A percentile compares a stretch with the other conserved stretches of the same genome.
These are phyloP conservation scores for Rhopalosiphum maidis DNA, from an alignment of 1,140 invertebrate genomes.

Conservation along the genomic window DNA sequence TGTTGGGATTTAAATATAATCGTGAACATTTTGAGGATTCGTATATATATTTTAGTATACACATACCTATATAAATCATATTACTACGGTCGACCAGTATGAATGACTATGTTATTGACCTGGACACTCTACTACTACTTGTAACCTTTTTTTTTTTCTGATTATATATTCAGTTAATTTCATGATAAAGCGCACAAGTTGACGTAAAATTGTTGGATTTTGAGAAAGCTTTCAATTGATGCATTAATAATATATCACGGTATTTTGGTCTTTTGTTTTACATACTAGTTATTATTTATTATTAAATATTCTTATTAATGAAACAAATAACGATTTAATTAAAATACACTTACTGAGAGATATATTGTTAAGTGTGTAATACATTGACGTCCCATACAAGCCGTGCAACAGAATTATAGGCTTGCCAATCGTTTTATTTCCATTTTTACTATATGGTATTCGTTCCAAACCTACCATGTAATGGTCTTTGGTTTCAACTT, in stretches of 20 bases:
- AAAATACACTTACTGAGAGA: conserved; percentile 57
- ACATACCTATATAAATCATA: too few relatives aligned
- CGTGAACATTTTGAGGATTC: too few relatives aligned
- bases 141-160: too few relatives aligned
- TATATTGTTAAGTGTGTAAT: conserved; percentile 66
- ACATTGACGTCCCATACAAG: conserved; percentile 74
- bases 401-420: conserved; percentile 79
- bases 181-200: too few relatives aligned
- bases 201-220: too few relatives aligned
- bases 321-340: not conserved
- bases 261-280: not conserved
- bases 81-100: too few relatives aligned
- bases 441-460: conserved; percentile 63
- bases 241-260: not conserved
- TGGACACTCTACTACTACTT: too few relatives aligned
- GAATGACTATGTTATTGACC: too few relatives aligned
- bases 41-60: too few relatives aligned
- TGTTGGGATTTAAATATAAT: too few relatives aligned
- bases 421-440: conserved; percentile 60
- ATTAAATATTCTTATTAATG: not conserved
- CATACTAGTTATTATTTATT: not conserved
- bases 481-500: conserved; percentile 67
- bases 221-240: not conserved
- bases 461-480: conserved; percentile 69
- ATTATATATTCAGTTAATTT: too few relatives aligned